phyloP scores from a whole-genome alignment of 2,888 invertebrate genomes.

The Netelia inedita region DNA sequence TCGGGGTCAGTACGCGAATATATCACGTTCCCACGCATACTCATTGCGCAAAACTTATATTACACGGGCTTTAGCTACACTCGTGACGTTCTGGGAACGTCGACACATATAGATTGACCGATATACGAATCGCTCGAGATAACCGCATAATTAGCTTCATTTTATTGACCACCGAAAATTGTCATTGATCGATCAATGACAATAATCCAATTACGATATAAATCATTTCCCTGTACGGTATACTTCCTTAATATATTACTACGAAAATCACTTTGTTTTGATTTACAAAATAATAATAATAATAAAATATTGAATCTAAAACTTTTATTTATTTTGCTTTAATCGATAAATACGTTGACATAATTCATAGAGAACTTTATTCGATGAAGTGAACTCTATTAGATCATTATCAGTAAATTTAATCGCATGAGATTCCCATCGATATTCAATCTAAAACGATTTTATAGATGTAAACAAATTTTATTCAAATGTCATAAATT shows the following conservation, averaged over 20 bases:
- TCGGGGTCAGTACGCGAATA: slow-evolving; percentile 44
- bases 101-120: not conserved
- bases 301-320: not conserved
- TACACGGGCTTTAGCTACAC: not conserved
- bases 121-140: not conserved
- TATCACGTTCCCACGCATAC: slow-evolving; percentile 40
- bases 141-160: not conserved
- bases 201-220: not conserved
- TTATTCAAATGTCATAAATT: too few species aligned
- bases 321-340: not conserved
- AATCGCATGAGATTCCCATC: too few species aligned
- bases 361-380: too few species aligned
- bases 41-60: slow-evolving; percentile 1
- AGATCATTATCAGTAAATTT: not conserved
- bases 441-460: too few species aligned
- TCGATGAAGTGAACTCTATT: not conserved
- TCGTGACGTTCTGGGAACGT: not conserved
- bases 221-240: too few species aligned
- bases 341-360: too few species aligned
- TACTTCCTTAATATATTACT: too few species aligned
- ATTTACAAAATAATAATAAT: not conserved
- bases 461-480: too few species aligned
- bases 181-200: not conserved
- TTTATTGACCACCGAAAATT: not conserved
- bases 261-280: too few species aligned